These are phyloP conservation scores for Leguminivora glycinivorella DNA, from an alignment of 1,140 invertebrate genomes.

Conservation along the genomic window DNA sequence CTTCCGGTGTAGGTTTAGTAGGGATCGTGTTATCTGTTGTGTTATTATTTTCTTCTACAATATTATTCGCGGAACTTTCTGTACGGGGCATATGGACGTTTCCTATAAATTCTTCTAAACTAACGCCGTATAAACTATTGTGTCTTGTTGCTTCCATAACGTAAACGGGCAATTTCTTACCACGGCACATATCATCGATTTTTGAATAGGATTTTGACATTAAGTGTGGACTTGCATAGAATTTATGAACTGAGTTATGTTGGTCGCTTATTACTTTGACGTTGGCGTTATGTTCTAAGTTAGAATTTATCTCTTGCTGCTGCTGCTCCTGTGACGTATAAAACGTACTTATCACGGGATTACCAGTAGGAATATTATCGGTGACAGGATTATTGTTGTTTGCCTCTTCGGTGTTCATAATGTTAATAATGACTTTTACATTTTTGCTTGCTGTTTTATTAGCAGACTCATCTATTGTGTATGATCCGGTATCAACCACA, in stretches of 20 bases:
- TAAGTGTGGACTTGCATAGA: not conserved
- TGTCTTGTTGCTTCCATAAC: not conserved
- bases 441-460: not conserved
- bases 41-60: not conserved
- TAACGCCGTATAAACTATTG: not conserved
- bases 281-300: not conserved
- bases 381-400: not conserved
- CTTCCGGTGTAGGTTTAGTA: not conserved
- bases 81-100: not conserved
- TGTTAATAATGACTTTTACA: not conserved
- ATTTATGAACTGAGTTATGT: not conserved
- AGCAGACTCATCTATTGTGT: not conserved
- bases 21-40: not conserved
- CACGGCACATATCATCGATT: not conserved
- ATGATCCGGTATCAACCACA: not conserved
- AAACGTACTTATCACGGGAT: too few relatives aligned
- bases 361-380: not conserved
- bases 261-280: not conserved
- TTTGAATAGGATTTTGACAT: not conserved
- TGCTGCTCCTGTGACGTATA: not conserved
- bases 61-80: not conserved
- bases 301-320: not conserved
- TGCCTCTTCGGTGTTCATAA: not conserved
- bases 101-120: not conserved
- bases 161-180: not conserved